Evolutionary conservation across 2,888 invertebrate species (phyloP), one percentile per base, ranked within the genome.

Genomic region (Anarsia innoxiella): DNA sequence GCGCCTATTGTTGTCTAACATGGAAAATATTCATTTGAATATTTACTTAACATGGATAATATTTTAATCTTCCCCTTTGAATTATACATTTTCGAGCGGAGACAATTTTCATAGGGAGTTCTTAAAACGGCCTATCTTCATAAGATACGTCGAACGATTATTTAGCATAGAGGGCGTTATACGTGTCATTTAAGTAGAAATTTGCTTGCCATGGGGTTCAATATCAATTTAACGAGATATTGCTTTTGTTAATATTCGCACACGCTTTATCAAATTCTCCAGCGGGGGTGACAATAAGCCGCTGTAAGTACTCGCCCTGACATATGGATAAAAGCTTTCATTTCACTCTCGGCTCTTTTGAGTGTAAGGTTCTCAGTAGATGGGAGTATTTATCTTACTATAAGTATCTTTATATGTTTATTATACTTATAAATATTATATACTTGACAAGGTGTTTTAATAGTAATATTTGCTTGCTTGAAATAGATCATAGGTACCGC

Each of bases 11-110:
- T 85, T 83, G 83, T 83, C 77, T 83, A 82, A 85, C 85, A 83
- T 77, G 79, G 84, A 82, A 86, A 85, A 86, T 86, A 85, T 86
- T 85, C 84, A 85, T 83, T 84, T 83, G 84, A 85, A 85, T 86
- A 86, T 86, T 86, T 86, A 86, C 85, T 85, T 84, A 86, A 85
- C 86, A 84, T 83, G 85, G 82, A 85, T 86, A 86, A 86, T 86
- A 86, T 86, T 86, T 86, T 86, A 86, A 86, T 86, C 86, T 85
- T 82, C 85, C 86, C 85, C 83, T 84, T 78, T 82, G 82, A 83
- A 83, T 82, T 83, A 84, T 77, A 84, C 83, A 80, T 79, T 84
- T 84, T 83, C 83, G 76, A 79, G 66, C 78, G 79, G 80, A 84
- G 83, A 83, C 83, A 84, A 83, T 82, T 82, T 83, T 82, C 78